Conservation (phyloP, 1,140 invertebrate genomes). For the Aleiodes sp. region DNA sequence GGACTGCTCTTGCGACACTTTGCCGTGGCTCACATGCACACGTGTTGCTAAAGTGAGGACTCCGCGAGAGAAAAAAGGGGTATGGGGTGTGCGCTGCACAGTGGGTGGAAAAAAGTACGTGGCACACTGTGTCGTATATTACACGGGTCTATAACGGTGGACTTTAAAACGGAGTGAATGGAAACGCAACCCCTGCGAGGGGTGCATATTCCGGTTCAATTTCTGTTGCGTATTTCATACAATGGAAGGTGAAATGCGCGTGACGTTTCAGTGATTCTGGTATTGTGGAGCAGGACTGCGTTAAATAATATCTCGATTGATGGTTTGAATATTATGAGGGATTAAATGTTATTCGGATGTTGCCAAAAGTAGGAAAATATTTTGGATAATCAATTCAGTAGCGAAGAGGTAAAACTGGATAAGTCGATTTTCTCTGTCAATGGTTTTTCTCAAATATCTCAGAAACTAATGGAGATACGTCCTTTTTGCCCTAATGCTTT, state of each 20-base stretch:
- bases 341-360: too few relatives aligned
- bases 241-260: background rate
- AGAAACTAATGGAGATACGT: too few relatives aligned
- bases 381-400: too few relatives aligned
- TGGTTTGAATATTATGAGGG: too few relatives aligned
- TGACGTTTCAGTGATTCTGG: background rate
- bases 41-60: constrained; percentile 57
- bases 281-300: background rate
- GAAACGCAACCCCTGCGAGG: constrained; percentile 38
- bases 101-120: constrained; percentile 2
- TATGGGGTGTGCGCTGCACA: background rate
- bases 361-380: too few relatives aligned
- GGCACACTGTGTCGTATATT: background rate
- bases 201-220: constrained; percentile 37
- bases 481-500: too few relatives aligned
- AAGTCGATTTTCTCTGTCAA: too few relatives aligned
- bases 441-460: too few relatives aligned
- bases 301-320: too few relatives aligned
- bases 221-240: background rate
- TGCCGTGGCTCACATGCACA: constrained; percentile 53
- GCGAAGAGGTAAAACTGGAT: too few relatives aligned
- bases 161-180: constrained; percentile 65
- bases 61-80: constrained; percentile 42
- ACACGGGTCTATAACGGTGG: constrained; percentile 28
- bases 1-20: constrained; percentile 54